Evolutionary conservation across 2,113 vertebrate genomes (phyloP).

Genomic region (Labrus mixtus): DNA sequence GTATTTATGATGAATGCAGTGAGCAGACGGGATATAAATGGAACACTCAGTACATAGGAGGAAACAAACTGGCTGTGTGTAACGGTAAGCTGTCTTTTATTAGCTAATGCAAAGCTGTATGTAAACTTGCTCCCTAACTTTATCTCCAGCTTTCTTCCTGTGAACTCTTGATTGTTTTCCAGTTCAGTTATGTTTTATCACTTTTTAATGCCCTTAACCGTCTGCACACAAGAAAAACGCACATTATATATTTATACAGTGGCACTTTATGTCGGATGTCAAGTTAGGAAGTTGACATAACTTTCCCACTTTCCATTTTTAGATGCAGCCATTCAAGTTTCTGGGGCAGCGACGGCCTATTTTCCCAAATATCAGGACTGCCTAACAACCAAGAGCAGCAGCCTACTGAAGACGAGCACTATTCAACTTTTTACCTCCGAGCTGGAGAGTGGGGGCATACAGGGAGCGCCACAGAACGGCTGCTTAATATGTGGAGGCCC

Average conservation of each 20-base stretch:
- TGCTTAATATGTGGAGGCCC: slow-evolving; percentile 73
- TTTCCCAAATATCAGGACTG: slow-evolving; percentile 80
- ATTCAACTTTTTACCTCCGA: slow-evolving; percentile 62
- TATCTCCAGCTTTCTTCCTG: background rate
- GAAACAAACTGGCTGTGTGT: slow-evolving; percentile 79
- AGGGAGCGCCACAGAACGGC: background rate
- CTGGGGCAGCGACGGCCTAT: slow-evolving; percentile 78
- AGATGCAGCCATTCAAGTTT: slow-evolving; percentile 42
- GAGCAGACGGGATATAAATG: slow-evolving; percentile 61
- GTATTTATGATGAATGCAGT: slow-evolving; percentile 81
- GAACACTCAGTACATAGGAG: slow-evolving; percentile 74
- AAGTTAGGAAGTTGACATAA: background rate
- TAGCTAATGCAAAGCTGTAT: background rate
- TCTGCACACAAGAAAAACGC: background rate
- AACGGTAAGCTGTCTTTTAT: slow-evolving; percentile 63
- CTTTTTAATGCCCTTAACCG: background rate
- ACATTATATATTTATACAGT: background rate
- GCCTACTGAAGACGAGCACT: background rate
- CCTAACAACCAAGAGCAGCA: slow-evolving; percentile 54
- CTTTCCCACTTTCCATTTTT: background rate
- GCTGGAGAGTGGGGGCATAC: background rate
- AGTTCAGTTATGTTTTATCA: background rate
- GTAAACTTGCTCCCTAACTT: background rate
- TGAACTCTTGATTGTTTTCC: background rate
- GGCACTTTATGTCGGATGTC: background rate